These are phyloP conservation scores for Ciconia stormi DNA, from an alignment of 2,113 vertebrate genomes.

Conservation along the genomic window DNA sequence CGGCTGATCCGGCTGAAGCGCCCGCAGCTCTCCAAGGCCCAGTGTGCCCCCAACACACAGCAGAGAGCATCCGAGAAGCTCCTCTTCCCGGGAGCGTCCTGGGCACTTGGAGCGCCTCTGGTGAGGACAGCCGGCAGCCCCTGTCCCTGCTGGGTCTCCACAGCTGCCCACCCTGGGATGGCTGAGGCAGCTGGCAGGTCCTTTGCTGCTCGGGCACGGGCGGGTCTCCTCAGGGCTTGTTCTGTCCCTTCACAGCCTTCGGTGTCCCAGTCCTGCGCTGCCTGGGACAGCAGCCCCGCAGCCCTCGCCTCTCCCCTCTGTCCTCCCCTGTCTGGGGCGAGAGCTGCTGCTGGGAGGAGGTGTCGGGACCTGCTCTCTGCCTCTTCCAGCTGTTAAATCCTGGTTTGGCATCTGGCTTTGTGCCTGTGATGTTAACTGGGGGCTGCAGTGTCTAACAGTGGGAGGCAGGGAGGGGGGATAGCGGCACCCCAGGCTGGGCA, in stretches of 20 bases:
- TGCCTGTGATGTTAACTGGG: background rate
- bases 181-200: background rate
- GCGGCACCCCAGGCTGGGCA: background rate
- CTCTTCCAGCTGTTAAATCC: too few relatives aligned
- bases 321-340: background rate
- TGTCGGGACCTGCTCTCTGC: background rate
- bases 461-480: background rate
- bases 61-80: too few relatives aligned
- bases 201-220: background rate
- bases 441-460: background rate
- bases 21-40: background rate
- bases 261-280: background rate
- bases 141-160: too few relatives aligned
- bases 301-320: background rate
- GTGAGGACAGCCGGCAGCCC: background rate
- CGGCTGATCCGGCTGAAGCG: background rate
- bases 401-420: background rate
- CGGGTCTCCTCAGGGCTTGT: background rate
- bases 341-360: background rate
- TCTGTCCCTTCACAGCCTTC: background rate
- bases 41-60: accelerated
- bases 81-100: accelerated
- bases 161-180: background rate
- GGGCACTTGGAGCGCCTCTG: background rate
- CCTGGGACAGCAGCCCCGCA: background rate